Percentiles rank a stretch among this genome's conserved stretches.
Conservation (phyloP, 2,888 invertebrate species). For the Aspidiotus destructor region DNA sequence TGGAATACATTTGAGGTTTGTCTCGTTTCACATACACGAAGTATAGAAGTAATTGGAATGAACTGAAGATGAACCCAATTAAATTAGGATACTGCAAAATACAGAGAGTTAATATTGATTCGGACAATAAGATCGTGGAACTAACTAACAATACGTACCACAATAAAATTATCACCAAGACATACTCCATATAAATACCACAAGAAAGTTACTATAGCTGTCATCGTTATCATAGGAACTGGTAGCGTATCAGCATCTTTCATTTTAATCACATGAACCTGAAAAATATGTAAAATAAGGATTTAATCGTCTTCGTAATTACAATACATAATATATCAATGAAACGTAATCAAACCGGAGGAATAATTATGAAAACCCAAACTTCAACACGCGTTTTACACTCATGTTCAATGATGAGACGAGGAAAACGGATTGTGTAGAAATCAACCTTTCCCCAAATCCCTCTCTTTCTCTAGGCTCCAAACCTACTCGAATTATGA, state of each 20-base stretch:
- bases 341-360: neutral
- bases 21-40: slow-evolving; percentile 20
- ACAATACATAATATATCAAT: neutral
- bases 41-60: slow-evolving; percentile 26
- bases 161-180: slow-evolving; percentile 66
- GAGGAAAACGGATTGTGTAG: too few relatives aligned
- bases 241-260: slow-evolving; percentile 78
- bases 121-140: too few relatives aligned
- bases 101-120: slow-evolving; percentile 1
- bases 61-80: slow-evolving; percentile 17
- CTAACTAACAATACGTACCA: slow-evolving; percentile 46
- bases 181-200: slow-evolving; percentile 79
- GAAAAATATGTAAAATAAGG: slow-evolving; percentile 37
- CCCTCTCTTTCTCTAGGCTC: too few relatives aligned
- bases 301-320: neutral
- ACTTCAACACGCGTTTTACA: too few relatives aligned
- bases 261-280: slow-evolving; percentile 64
- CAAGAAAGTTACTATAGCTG: slow-evolving; percentile 67
- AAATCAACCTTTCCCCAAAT: too few relatives aligned
- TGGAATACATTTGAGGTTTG: slow-evolving; percentile 10
- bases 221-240: slow-evolving; percentile 73
- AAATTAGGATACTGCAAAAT: slow-evolving; percentile 28
- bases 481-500: too few relatives aligned
- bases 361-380: too few relatives aligned
- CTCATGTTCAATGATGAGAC: too few relatives aligned